These are phyloP conservation scores for Agriotes lineatus DNA, from an alignment of 2,888 invertebrate genomes.

Conservation along the genomic window DNA sequence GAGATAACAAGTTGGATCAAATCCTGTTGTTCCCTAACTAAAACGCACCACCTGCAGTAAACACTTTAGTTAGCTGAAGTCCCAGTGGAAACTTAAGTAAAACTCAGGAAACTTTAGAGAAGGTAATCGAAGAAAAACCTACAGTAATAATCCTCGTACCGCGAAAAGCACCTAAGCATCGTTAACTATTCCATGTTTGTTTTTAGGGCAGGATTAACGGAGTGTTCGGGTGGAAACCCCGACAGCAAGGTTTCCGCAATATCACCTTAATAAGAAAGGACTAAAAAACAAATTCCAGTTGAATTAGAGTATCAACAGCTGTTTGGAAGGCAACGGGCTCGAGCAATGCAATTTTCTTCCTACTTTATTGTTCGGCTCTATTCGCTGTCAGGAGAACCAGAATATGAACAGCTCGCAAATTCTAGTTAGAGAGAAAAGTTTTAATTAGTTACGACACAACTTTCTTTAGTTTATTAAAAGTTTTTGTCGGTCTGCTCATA, in stretches of 20 bases:
- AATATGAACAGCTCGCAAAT: no score
- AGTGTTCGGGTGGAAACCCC: neutral
- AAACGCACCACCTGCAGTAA: no score
- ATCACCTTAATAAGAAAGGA: conserved; percentile 8
- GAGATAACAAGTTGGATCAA: no score
- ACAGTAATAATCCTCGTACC: no score
- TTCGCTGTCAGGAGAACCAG: neutral
- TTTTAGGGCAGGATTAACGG: neutral
- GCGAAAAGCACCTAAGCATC: neutral
- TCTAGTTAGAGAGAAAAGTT: neutral
- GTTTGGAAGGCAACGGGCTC: neutral
- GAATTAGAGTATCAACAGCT: conserved; percentile 13
- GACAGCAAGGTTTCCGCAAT: neutral
- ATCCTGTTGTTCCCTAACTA: no score
- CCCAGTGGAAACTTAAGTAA: no score
- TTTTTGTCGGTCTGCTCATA: neutral
- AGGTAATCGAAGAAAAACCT: no score
- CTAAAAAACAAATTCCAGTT: conserved; percentile 8
- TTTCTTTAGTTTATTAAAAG: neutral
- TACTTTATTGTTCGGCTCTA: conserved; percentile 5
- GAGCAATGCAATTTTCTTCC: conserved; percentile 5
- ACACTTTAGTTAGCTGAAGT: no score
- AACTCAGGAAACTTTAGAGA: no score
- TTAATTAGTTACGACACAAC: neutral
- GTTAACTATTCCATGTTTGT: neutral